phyloP scores from a whole-genome alignment of 2,113 vertebrate genomes.

The Nicator chloris region DNA sequence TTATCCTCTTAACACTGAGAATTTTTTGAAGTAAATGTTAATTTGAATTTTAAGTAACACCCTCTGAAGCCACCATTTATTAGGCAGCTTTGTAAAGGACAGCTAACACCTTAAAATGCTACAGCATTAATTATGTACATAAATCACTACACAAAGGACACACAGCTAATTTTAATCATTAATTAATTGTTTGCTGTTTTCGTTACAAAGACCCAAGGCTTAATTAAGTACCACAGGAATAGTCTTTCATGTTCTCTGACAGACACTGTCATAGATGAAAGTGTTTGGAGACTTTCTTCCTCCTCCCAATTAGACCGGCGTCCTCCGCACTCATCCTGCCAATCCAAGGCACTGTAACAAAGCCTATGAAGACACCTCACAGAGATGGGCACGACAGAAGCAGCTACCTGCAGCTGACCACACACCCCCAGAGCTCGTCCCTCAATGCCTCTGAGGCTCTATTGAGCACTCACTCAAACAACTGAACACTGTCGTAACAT shows the following conservation, averaged over 20 bases:
- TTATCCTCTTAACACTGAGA: not conserved
- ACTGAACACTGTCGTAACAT: not conserved
- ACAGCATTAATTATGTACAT: conserved; percentile 39
- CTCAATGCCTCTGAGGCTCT: not conserved
- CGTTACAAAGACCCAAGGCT: not conserved
- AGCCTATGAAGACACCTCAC: not conserved
- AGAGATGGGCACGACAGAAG: not conserved
- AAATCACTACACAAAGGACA: conserved; percentile 55
- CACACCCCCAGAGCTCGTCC: not conserved
- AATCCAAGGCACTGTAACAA: not conserved
- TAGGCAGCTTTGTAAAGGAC: not conserved
- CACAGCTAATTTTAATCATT: conserved; percentile 34
- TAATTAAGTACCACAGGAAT: conserved; percentile 66
- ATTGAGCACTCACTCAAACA: not conserved
- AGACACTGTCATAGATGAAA: conserved; percentile 39
- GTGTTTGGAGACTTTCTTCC: not conserved
- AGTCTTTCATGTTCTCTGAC: conserved; percentile 44
- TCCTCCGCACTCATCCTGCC: not conserved
- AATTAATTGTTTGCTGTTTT: conserved; percentile 66
- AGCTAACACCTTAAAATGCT: conserved; percentile 27
- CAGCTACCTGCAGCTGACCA: not conserved
- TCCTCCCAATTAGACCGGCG: not conserved
- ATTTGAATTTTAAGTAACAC: conserved; percentile 21
- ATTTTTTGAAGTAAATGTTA: not conserved
- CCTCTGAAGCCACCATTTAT: conserved; percentile 1